Percentiles rank a stretch among this genome's conserved stretches.
phyloP scores from a whole-genome alignment of 2,113 vertebrate genomes.

The Pseudopipra pipra region DNA sequence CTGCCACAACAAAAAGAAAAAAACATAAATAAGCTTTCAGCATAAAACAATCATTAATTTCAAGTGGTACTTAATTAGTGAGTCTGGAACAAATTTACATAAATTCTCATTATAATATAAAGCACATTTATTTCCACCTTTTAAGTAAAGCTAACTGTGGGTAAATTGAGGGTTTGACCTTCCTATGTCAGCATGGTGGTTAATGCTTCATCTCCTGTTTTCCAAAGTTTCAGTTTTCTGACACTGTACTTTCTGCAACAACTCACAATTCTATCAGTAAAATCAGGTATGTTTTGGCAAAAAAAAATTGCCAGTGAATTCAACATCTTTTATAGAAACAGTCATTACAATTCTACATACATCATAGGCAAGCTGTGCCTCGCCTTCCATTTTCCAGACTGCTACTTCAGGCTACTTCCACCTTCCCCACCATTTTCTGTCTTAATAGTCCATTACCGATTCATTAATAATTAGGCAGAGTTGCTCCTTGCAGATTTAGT shows the following conservation, averaged over 20 bases:
- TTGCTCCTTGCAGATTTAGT: neutral
- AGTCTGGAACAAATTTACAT: constrained; percentile 59
- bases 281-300: neutral
- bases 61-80: constrained; percentile 62
- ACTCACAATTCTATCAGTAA: neutral
- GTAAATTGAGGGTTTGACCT: constrained; percentile 14
- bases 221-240: neutral
- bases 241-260: neutral
- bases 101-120: constrained; percentile 35
- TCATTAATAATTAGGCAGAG: neutral
- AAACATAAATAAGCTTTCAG: constrained; percentile 47
- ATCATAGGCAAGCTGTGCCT: neutral
- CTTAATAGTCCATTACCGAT: neutral
- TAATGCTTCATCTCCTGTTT: neutral
- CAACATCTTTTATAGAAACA: neutral
- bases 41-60: constrained; percentile 65
- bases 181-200: neutral
- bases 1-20: constrained; percentile 25
- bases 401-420: neutral
- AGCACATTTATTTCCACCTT: constrained; percentile 16
- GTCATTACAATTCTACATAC: neutral
- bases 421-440: neutral
- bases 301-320: neutral
- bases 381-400: neutral
- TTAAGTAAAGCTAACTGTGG: neutral